Conservation (phyloP, 2,797 vertebrate species). For the Peromyscus nudipes region DNA sequence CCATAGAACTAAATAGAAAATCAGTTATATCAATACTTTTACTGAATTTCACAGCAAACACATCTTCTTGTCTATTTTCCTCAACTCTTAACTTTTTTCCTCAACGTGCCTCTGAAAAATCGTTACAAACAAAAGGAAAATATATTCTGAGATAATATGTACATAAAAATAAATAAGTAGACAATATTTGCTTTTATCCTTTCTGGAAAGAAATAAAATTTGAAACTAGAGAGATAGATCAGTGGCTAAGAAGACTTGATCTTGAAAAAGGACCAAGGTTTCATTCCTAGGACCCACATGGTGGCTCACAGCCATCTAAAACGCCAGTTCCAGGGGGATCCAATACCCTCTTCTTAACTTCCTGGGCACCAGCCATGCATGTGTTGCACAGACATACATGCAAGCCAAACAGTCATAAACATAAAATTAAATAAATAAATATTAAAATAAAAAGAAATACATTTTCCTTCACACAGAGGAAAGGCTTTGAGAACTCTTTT, state of each 20-base stretch:
- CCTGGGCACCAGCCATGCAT: background rate
- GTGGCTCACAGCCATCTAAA: background rate
- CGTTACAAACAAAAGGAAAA: slow-evolving; percentile 20
- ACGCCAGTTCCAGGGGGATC: background rate
- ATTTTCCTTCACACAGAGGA: background rate
- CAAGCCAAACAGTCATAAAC: background rate
- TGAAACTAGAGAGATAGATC: background rate
- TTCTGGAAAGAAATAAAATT: background rate
- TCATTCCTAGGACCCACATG: background rate
- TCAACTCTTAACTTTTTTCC: background rate
- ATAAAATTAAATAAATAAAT: background rate
- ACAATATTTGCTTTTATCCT: background rate
- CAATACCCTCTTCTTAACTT: background rate
- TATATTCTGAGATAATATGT: background rate
- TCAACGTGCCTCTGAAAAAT: background rate
- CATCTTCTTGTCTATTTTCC: background rate
- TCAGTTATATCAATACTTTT: background rate
- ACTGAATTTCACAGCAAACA: background rate
- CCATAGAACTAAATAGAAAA: background rate
- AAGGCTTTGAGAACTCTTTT: background rate
- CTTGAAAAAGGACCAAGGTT: background rate
- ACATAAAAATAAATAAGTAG: background rate
- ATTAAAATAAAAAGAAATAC: background rate
- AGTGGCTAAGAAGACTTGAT: background rate
- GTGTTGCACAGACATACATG: background rate